phyloP scores from a whole-genome alignment of 37 sponge, comb jelly and placozoan genomes.

The Oscarella lobularis region DNA sequence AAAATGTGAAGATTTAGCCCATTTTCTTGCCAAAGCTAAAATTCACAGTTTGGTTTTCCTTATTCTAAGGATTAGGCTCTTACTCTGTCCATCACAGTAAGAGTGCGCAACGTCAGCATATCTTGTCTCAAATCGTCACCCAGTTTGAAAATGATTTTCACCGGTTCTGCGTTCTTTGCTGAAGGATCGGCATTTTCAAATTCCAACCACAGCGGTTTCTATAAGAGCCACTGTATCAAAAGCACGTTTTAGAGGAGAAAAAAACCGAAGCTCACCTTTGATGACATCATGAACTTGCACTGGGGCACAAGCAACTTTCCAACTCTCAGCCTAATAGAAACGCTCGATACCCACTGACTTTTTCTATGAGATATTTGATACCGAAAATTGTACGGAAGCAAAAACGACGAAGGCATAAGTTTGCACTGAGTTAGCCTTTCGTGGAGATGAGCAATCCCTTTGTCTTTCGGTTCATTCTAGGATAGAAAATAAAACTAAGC shows the following conservation, averaged over 20 bases:
- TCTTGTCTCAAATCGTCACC: constrained; percentile 72
- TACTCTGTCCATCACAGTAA: constrained; percentile 55
- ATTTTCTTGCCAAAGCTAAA: constrained; percentile 65
- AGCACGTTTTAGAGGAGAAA: too few relatives aligned
- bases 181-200: constrained; percentile 22
- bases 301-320: constrained; percentile 27
- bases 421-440: too few relatives aligned
- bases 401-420: too few relatives aligned
- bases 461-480: too few relatives aligned
- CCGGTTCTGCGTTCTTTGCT: background rate
- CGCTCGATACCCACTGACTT: too few relatives aligned
- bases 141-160: constrained; percentile 37
- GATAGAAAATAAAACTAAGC: too few relatives aligned
- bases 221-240: background rate
- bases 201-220: constrained; percentile 63
- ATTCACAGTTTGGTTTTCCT: background rate
- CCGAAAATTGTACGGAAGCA: too few relatives aligned
- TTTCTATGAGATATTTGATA: too few relatives aligned
- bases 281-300: constrained; percentile 50
- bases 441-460: too few relatives aligned
- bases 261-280: constrained; percentile 27
- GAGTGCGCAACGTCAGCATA: constrained; percentile 47
- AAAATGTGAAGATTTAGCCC: constrained; percentile 55
- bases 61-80: background rate
- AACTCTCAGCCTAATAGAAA: constrained; percentile 20